Percentiles rank a stretch among this genome's conserved stretches.
Evolutionary conservation across 2,888 invertebrate genomes (phyloP).

Genomic region (Pteria penguin): DNA sequence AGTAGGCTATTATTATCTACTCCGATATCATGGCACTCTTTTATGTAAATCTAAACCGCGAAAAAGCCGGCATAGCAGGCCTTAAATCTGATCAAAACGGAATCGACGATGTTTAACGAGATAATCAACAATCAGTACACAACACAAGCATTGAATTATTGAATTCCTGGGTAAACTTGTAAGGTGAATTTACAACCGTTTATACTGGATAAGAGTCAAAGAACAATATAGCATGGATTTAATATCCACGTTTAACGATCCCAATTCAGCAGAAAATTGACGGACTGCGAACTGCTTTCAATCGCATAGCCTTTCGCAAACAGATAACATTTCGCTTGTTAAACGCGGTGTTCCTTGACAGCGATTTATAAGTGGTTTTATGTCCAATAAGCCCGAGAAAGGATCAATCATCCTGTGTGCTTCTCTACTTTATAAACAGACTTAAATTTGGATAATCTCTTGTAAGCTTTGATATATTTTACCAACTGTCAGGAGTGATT

Average conservation of each 20-base stretch:
- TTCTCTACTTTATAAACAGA: neutral
- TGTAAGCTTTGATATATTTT: neutral
- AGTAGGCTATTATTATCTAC: neutral
- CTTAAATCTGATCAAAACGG: constrained; percentile 6
- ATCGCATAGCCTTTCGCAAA: neutral
- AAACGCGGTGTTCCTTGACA: constrained; percentile 8
- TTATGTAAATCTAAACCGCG: neutral
- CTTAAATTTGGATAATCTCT: constrained; percentile 1
- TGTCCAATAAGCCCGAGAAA: neutral
- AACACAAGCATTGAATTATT: neutral
- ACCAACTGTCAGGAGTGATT: neutral
- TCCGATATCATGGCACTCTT: neutral
- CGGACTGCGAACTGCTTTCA: neutral
- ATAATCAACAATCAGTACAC: neutral
- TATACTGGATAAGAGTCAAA: neutral
- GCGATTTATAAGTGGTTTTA: constrained; percentile 10
- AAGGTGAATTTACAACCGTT: constrained; percentile 1
- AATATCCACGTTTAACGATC: neutral
- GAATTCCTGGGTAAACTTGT: neutral
- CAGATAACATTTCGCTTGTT: neutral
- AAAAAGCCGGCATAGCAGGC: neutral
- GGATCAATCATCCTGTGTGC: neutral
- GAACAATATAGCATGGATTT: neutral
- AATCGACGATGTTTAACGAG: neutral
- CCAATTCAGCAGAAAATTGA: constrained; percentile 7